These are phyloP conservation scores for Rhagonycha fulva DNA, from an alignment of 2,888 invertebrate species.

Conservation along the genomic window DNA sequence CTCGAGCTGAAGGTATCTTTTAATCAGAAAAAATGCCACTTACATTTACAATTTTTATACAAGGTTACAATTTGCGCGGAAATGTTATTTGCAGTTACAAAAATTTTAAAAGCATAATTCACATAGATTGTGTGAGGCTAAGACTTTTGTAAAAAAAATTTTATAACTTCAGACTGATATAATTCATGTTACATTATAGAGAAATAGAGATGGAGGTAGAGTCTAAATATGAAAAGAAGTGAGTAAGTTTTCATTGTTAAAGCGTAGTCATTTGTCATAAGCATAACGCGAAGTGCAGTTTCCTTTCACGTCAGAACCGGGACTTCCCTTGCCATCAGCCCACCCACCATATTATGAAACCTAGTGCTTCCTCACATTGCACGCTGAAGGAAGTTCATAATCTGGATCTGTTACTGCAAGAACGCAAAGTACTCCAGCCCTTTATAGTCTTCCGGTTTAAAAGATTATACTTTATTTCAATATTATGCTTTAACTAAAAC, in stretches of 20 bases:
- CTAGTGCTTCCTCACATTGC: constrained; percentile 26
- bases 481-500: constrained; percentile 3
- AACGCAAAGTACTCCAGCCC: constrained; percentile 24
- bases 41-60: constrained; percentile 7
- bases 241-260: constrained; percentile 41
- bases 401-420: constrained; percentile 35
- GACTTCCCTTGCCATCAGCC: constrained; percentile 34
- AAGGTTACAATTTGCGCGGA: constrained; percentile 18
- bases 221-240: constrained; percentile 33
- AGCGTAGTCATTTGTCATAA: constrained; percentile 43
- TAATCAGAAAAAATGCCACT: neutral
- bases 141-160: constrained; percentile 20
- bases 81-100: constrained; percentile 18
- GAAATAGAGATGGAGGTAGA: constrained; percentile 35
- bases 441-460: constrained; percentile 27
- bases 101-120: constrained; percentile 24
- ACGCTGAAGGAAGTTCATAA: constrained; percentile 35
- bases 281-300: constrained; percentile 42
- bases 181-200: constrained; percentile 38
- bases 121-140: constrained; percentile 19
- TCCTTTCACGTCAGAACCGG: constrained; percentile 45
- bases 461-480: constrained; percentile 5
- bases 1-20: neutral
- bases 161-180: constrained; percentile 33
- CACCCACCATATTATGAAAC: constrained; percentile 36